Percentiles rank a stretch among this genome's conserved stretches.
These are phyloP conservation scores for Anolis apletophallus DNA, from an alignment of 2,797 vertebrate genomes.

Conservation along the genomic window DNA sequence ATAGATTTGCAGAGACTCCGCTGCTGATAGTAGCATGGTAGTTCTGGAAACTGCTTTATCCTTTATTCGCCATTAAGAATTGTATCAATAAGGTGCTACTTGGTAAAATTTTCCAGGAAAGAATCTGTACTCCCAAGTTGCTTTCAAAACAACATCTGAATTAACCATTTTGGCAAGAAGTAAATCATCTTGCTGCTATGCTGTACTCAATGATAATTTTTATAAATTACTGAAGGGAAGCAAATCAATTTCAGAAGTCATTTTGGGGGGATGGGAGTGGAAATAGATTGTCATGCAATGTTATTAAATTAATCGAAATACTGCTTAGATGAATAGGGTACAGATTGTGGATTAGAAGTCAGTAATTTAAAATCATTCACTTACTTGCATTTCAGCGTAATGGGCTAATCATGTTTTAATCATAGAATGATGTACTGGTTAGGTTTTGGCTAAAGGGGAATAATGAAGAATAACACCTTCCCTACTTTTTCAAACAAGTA, in stretches of 20 bases:
- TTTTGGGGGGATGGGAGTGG: conserved; percentile 46
- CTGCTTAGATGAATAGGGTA: conserved; percentile 46
- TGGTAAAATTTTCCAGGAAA: background rate
- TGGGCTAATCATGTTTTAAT: conserved; percentile 52
- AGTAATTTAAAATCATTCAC: conserved; percentile 55
- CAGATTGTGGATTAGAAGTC: conserved; percentile 62
- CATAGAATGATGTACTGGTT: conserved; percentile 38
- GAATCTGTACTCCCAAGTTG: background rate
- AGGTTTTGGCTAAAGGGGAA: conserved; percentile 37
- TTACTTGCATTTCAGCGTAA: conserved; percentile 59
- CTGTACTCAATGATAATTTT: conserved; percentile 33
- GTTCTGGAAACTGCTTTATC: background rate
- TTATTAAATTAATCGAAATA: conserved; percentile 63
- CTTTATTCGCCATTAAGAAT: background rate
- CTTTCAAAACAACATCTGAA: background rate
- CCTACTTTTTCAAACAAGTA: background rate
- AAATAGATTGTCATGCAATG: conserved; percentile 20
- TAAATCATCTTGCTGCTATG: conserved; percentile 29
- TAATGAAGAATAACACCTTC: background rate
- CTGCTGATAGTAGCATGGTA: background rate
- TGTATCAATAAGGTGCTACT: background rate
- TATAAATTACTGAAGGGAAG: conserved; percentile 42
- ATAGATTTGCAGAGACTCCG: background rate
- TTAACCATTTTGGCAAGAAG: conserved; percentile 25
- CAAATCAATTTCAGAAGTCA: conserved; percentile 50